Base-by-base conservation (phyloP, 2,113 vertebrate genomes). In the Istiophorus platypterus region DNA sequence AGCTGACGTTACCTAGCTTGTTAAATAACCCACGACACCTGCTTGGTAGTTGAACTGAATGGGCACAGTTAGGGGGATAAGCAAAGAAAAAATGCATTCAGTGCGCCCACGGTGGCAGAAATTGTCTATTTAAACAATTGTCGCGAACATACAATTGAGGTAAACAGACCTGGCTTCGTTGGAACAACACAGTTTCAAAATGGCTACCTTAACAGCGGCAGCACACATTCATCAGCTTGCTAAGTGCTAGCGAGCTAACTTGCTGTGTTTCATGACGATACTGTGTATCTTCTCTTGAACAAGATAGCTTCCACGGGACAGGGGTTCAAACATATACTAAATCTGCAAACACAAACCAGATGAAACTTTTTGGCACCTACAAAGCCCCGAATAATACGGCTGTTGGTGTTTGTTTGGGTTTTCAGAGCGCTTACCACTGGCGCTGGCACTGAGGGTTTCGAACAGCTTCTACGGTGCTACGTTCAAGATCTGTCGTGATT, bases 161-260 rank as follows among this genome's bases (percentile, higher is more conserved):
- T 94, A 93, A 93, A 94, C 91, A 94, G 88, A 93, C 69, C 91
- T 91, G 89, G 86, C 82, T 92, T 87, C 88, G 89, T 79, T 92
- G 82, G 71, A 94, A 94, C 91, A 94, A 95, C 93, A 95, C 91
- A 86, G 92, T 93, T 95, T 94, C 93, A 95, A 95, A 95, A 95
- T 95, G 95, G 95, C 95, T 93, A 92, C 95, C 92, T 92, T 85
- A 93, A 89, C 91, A 90, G 92, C 92, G 89, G 93, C 89, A 89
- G 88, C 92, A 93, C 93, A 93, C 92, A 92, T 92, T 91, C 85
- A 93, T 92, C 90, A 90, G 86, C 84, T 54, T 80, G 92, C 92
- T 93, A 93, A 81, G 41, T 59, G 92, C 90, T 91, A 91, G 70
- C 87, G 58, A 72, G 92, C 91, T 94, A 94, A 92, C 89, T 92